Evolutionary conservation across 1,140 invertebrate species (phyloP).

Genomic region (Triops longicaudatus): DNA sequence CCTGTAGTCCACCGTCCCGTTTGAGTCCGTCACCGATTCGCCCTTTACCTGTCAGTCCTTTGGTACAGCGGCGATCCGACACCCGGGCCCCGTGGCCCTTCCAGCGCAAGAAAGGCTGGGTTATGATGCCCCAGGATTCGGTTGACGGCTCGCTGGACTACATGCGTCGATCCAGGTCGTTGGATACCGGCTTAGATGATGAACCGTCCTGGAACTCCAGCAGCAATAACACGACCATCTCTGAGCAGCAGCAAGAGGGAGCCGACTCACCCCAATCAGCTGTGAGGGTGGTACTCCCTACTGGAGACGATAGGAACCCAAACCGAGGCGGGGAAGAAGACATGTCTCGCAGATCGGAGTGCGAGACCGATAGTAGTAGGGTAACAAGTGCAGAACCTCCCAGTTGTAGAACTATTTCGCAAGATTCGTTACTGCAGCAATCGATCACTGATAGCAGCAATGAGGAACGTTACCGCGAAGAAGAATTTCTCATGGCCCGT

Average conservation of each 20-base stretch:
- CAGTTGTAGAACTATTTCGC: neutral
- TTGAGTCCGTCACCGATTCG: constrained; percentile 21
- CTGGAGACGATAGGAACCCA: neutral
- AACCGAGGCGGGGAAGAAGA: neutral
- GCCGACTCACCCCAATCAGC: neutral
- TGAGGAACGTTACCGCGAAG: neutral
- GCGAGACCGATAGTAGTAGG: neutral
- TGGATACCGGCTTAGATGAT: constrained; percentile 25
- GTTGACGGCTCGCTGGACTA: neutral
- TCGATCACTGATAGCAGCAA: neutral
- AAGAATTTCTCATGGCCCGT: neutral
- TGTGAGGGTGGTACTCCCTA: neutral
- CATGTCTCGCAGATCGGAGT: neutral
- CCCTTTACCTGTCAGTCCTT: constrained; percentile 26
- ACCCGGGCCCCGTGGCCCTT: constrained; percentile 21
- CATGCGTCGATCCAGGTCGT: constrained; percentile 22
- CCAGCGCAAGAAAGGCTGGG: constrained; percentile 21
- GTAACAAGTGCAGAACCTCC: neutral
- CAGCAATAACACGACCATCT: neutral
- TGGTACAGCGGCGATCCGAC: constrained; percentile 26
- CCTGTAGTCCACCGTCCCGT: constrained; percentile 16
- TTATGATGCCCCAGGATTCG: constrained; percentile 10
- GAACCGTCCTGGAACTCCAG: constrained; percentile 10
- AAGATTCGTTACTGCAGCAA: neutral
- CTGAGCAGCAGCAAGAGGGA: constrained; percentile 17